Evolutionary conservation across 2,888 invertebrate species (phyloP), one percentile per base, ranked within the genome.

Genomic region (Drosophila tanythrix): DNA sequence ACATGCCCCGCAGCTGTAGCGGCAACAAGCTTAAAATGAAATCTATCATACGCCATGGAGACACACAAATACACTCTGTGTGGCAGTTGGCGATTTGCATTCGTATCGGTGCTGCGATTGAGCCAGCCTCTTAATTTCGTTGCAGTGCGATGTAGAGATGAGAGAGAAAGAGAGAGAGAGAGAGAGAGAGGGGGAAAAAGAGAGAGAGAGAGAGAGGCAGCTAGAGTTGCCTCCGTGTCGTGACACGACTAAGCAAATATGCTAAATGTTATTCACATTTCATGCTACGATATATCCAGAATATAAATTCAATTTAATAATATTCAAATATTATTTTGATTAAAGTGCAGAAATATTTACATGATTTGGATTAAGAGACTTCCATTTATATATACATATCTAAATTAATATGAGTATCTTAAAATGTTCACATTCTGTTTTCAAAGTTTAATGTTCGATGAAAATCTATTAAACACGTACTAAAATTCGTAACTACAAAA

Each of bases 11-110:
- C 62, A 62, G 65, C 62, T 43, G 51, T 38, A 56, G 63, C 58
- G 35, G 69, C 43, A 73, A 74, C 78, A 74, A 77, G 77, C 73
- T 81, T 81, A 58, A 64, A 72, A 67, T 60, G 71, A 84, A 77
- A 87, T 87, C 82, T 76, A 87, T 84, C 89, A 84, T 84, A 86
- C 81, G 76, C 79, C 87, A 76, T 68, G 82, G 75, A 77, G 75
- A 61, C 72, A 51, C 76, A 58, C 68, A 68, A 59, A 35, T 71
- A 58, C 63, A 70, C 59, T 48, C 57, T n/a, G 29, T 55, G 57
- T 64, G 71, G 57, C 57, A 62, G 35, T 56, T 35, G 27, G 43
- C 33, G 36, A 27, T 51, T 52, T 25, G 36, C 53, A 53, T 61
- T 52, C 18, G 31, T 1, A 11, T 38, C 29, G 38, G 13, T 25